These are phyloP conservation scores for Dendrocincla fuliginosa DNA, from an alignment of 2,797 vertebrate species.

Conservation along the genomic window DNA sequence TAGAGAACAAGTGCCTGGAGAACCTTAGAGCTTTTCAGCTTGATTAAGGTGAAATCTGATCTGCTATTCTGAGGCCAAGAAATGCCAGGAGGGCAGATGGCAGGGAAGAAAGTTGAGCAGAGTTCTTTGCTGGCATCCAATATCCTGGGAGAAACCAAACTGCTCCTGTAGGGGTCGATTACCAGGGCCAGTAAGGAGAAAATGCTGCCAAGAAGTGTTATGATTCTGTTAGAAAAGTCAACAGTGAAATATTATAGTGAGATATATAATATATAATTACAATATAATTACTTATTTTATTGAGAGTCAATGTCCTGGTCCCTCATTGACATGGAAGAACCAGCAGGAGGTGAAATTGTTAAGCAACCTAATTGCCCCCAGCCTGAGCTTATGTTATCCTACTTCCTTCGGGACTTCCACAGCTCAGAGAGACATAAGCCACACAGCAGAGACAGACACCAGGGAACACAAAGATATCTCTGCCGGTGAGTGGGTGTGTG, in stretches of 20 bases:
- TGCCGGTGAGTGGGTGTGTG: background rate
- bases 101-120: background rate
- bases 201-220: background rate
- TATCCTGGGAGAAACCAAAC: background rate
- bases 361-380: background rate
- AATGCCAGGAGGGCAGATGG: background rate
- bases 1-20: background rate
- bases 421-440: background rate
- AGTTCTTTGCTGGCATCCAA: background rate
- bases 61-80: background rate
- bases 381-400: background rate
- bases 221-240: background rate
- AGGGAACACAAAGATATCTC: background rate
- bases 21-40: background rate
- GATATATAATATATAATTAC: too few relatives aligned
- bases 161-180: background rate
- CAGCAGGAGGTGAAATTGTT: constrained; percentile 6
- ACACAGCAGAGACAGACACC: background rate
- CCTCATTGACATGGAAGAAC: background rate
- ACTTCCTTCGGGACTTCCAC: background rate
- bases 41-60: constrained; percentile 3
- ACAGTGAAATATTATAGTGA: background rate
- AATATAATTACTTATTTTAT: constrained; percentile 10
- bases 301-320: background rate
- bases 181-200: background rate